These are phyloP conservation scores for Struthio camelus DNA, from an alignment of 2,113 vertebrate genomes.

Conservation along the genomic window DNA sequence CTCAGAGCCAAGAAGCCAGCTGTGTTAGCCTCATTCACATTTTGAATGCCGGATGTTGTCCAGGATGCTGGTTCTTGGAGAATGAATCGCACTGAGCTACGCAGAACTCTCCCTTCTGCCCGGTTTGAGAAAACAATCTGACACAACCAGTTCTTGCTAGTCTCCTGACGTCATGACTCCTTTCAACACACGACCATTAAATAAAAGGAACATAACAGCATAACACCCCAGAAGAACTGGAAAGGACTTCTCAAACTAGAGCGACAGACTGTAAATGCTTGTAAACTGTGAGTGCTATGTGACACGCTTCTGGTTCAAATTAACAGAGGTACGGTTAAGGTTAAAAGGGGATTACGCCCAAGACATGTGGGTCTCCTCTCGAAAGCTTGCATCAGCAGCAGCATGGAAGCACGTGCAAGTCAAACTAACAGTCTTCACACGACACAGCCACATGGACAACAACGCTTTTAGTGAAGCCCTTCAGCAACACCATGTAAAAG, in stretches of 20 bases:
- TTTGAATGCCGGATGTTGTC: not conserved
- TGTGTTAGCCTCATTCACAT: rapidly evolving
- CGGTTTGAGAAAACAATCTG: constrained; percentile 3
- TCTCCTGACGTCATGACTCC: not conserved
- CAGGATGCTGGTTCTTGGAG: not conserved
- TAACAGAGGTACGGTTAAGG: not conserved
- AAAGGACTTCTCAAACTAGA: not conserved
- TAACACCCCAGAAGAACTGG: not conserved
- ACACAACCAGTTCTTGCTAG: constrained; percentile 20
- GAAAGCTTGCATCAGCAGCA: not conserved
- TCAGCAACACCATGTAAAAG: not conserved
- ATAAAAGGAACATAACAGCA: not conserved
- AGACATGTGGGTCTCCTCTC: not conserved
- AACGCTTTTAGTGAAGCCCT: not conserved
- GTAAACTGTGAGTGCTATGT: not conserved
- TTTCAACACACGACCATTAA: not conserved
- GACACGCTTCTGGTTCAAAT: not conserved
- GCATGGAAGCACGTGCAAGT: not conserved
- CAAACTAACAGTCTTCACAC: not conserved
- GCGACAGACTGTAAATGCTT: not conserved
- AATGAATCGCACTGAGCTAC: not conserved
- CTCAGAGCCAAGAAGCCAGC: not conserved
- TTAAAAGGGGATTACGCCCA: not conserved
- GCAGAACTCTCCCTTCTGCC: constrained; percentile 9
- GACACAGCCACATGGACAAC: not conserved